Evolutionary conservation across 2,113 vertebrate genomes (phyloP), one percentile per base, ranked within the genome.

Genomic region (Nanorana parkeri): DNA sequence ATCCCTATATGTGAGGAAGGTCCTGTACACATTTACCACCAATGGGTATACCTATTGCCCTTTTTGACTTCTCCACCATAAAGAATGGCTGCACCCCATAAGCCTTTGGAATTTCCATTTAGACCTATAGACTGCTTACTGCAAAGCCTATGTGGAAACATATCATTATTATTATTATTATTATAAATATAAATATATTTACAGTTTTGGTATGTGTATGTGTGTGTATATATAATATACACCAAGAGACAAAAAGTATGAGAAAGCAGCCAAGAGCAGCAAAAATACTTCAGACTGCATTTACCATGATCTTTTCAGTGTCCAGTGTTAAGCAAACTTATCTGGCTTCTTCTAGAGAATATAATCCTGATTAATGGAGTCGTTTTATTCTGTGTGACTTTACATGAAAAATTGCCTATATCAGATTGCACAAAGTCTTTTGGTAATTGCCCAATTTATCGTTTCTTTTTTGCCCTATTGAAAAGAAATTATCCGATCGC

Each of bases 381-480:
- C 24, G 29, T 77, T 65, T 54, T 67, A 67, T 66, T 78, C 29
- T 21, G 5, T 36, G 29, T 55, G 51, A 52, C 65, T 11, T 77
- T 19, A 13, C 65, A 68, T 58, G 51, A 68, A 68, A 41, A 36
- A 79, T 68, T 32, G 24, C 24, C 52, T 41, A 68, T 21, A 51
- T 67, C 51, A 58, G 29, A 20, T 68, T 79, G 26, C 6, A 58
- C 55, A 79, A 67, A 56, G 47, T 11, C 13, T 16, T 52, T n/a
- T 19, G 17, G 56, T 77, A 77, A 64, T 77, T 77, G 58, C 74
- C 60, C 32, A 64, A 64, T 63, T 77, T 77, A 77, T 64, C 58
- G 60, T 21, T 55, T 66, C 55, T 29, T 55, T 78, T 67, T 55
- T 68, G 51, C 21, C 65, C 52, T 65, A 68, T 68, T 79, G 51